Evolutionary conservation across 2,113 vertebrate genomes (phyloP).

Genomic region (Anser brachyrhynchus): DNA sequence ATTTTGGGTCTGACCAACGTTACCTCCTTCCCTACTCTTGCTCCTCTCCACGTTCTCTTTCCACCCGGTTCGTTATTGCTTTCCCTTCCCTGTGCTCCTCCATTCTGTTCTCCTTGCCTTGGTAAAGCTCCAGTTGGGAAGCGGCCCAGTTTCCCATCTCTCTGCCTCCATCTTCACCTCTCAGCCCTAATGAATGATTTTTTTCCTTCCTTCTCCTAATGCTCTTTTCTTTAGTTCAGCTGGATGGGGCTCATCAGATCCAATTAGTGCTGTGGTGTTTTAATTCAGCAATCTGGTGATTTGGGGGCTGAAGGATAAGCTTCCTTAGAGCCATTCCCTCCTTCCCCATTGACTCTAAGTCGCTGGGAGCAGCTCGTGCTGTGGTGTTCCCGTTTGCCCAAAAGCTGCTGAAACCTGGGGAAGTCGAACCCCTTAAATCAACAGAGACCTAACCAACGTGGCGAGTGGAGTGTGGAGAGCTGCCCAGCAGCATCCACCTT

Average conservation of each 20-base stretch:
- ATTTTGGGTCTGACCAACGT: neutral
- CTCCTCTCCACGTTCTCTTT: neutral
- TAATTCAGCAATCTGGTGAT: conserved; percentile 1
- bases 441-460: neutral
- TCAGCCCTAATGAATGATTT: conserved; percentile 42
- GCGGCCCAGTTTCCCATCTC: conserved; percentile 60
- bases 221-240: conserved; percentile 35
- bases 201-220: conserved; percentile 45
- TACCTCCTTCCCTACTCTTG: neutral
- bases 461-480: neutral
- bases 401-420: neutral
- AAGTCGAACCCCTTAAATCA: neutral
- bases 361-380: neutral
- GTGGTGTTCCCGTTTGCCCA: neutral
- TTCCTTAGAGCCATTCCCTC: neutral
- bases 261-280: neutral
- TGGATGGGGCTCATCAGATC: neutral
- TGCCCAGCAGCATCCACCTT: neutral
- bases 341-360: neutral
- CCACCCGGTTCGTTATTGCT: neutral
- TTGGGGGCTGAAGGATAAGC: neutral
- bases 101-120: conserved; percentile 51
- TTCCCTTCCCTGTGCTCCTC: conserved; percentile 1
- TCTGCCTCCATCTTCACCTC: conserved; percentile 60
- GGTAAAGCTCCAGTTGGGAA: conserved; percentile 62